These are phyloP conservation scores for Diarsia mendica DNA, from an alignment of 2,888 invertebrate species.

Conservation along the genomic window DNA sequence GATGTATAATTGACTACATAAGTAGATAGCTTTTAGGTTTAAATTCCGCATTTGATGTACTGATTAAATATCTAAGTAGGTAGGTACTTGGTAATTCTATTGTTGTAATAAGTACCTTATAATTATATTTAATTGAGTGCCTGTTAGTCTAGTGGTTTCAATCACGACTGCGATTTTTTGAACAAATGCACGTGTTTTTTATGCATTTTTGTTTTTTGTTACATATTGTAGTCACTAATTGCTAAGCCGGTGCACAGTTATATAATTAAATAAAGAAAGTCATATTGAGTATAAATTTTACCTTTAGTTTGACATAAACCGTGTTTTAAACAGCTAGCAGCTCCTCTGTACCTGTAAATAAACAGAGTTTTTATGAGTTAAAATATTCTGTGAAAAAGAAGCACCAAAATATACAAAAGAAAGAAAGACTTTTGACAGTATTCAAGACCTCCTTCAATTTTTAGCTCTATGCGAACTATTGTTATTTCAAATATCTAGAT, in stretches of 20 bases:
- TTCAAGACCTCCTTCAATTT: too few relatives aligned
- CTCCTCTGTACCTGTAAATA: slow-evolving; percentile 33
- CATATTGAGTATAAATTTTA: not conserved
- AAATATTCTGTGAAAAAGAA: not conserved
- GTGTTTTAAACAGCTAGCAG: not conserved
- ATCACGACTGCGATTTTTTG: too few relatives aligned
- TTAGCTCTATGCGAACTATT: too few relatives aligned
- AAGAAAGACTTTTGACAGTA: too few relatives aligned
- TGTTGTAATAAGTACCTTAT: not conserved
- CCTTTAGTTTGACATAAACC: slow-evolving; percentile 38
- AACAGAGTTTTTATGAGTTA: not conserved
- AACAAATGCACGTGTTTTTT: too few relatives aligned
- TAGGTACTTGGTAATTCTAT: not conserved
- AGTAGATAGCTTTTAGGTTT: not conserved
- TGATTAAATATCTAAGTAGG: not conserved
- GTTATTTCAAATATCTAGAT: too few relatives aligned
- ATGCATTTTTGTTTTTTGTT: not conserved
- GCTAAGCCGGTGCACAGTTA: accelerated
- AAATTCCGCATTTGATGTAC: slow-evolving; percentile 22
- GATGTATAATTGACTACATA: not conserved
- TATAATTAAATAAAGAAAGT: not conserved
- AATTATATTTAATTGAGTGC: too few relatives aligned
- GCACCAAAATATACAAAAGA: not conserved
- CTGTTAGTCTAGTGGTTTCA: too few relatives aligned
- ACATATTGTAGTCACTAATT: not conserved